phyloP scores from a whole-genome alignment of 2,113 vertebrate genomes.

The Myxocyprinus asiaticus region DNA sequence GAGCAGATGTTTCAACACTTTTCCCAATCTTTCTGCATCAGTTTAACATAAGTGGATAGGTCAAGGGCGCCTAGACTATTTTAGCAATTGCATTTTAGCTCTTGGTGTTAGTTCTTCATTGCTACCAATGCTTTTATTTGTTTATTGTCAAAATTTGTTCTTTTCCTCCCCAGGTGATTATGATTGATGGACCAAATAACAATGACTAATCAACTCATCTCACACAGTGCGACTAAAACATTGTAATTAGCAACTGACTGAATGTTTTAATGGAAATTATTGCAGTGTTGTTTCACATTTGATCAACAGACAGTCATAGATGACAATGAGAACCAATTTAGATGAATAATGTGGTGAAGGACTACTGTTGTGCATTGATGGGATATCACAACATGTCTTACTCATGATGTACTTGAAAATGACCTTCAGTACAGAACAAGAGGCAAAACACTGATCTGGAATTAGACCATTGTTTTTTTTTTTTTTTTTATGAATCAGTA shows the following conservation, averaged over 20 bases:
- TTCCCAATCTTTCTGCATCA: not conserved
- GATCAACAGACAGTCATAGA: not conserved
- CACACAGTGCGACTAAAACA: not conserved
- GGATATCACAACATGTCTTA: slow-evolving; percentile 14
- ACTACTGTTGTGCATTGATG: slow-evolving; percentile 7
- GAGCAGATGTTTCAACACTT: not conserved
- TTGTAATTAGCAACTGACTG: slow-evolving; percentile 1
- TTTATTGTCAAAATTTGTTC: too few relatives aligned
- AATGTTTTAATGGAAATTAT: slow-evolving; percentile 6
- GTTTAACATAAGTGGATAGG: slow-evolving; percentile 7
- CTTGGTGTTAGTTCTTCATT: not conserved
- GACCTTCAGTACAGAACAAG: slow-evolving; percentile 83
- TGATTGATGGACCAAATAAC: not conserved
- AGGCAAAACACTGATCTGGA: slow-evolving; percentile 69
- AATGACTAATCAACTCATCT: not conserved
- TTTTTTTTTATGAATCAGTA: not conserved
- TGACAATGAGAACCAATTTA: not conserved
- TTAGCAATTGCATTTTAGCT: not conserved
- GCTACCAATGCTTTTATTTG: too few relatives aligned
- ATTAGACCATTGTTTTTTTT: slow-evolving; percentile 61
- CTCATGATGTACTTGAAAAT: slow-evolving; percentile 74
- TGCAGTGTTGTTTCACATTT: not conserved
- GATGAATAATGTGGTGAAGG: not conserved
- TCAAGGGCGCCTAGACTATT: not conserved
- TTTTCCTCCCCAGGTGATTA: too few relatives aligned